phyloP scores from a whole-genome alignment of 35 echinoderm and acorn worm species.

The Stichopus chloronotus region DNA sequence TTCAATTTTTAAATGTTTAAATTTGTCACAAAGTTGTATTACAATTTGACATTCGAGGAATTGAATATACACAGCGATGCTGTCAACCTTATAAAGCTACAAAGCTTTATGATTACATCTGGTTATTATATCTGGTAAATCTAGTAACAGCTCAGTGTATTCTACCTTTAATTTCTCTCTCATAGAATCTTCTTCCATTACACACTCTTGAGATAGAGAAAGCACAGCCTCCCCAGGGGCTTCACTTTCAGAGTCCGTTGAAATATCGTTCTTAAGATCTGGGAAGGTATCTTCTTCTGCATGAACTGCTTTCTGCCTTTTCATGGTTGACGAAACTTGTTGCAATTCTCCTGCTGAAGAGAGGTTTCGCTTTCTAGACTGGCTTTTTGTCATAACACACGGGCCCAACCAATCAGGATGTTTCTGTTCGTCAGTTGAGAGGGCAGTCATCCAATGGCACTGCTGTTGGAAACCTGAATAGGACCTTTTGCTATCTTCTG shows the following conservation, averaged over 20 bases:
- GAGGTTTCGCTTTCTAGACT: neutral
- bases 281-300: slow-evolving; percentile 1
- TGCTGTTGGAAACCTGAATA: neutral
- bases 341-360: neutral
- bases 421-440: too few species aligned
- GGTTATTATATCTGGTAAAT: too few species aligned
- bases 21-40: too few species aligned
- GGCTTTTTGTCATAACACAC: neutral
- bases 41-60: too few species aligned
- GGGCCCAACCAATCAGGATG: neutral
- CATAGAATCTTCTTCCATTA: neutral
- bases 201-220: neutral
- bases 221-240: neutral
- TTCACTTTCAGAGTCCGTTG: neutral
- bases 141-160: too few species aligned
- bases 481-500: neutral
- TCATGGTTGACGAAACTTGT: neutral
- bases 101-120: too few species aligned
- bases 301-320: neutral
- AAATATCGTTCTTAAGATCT: neutral
- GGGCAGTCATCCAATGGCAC: neutral
- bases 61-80: too few species aligned
- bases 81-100: too few species aligned
- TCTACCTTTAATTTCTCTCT: neutral
- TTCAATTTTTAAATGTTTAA: too few species aligned